Percentiles rank a stretch among this genome's conserved stretches.
Evolutionary conservation across 2,888 invertebrate genomes (phyloP).

Genomic region (Nasonia oneida): DNA sequence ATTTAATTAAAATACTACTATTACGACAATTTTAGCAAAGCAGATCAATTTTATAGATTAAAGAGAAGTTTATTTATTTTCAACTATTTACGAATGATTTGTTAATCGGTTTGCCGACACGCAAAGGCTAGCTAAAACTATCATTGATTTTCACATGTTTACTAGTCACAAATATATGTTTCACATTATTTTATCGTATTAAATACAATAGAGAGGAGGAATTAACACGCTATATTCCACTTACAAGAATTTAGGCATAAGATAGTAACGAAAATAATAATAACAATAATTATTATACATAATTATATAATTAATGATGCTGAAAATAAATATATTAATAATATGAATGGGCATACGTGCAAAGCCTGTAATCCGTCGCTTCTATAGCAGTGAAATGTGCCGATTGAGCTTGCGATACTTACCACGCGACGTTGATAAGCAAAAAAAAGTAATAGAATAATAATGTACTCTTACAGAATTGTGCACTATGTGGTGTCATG

Average conservation of each 20-base stretch:
- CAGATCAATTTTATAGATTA: constrained; percentile 42
- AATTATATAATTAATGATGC: constrained; percentile 41
- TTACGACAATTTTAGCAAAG: neutral
- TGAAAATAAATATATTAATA: constrained; percentile 39
- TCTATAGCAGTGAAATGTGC: constrained; percentile 45
- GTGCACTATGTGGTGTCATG: constrained; percentile 24
- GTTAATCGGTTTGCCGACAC: neutral
- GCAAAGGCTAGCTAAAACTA: neutral
- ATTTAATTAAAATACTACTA: neutral
- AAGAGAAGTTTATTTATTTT: constrained; percentile 21
- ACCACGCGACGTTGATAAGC: constrained; percentile 43
- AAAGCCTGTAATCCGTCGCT: constrained; percentile 49
- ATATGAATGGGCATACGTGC: constrained; percentile 48
- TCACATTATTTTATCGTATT: constrained; percentile 36
- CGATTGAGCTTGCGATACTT: constrained; percentile 54
- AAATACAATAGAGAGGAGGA: constrained; percentile 42
- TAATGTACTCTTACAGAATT: constrained; percentile 27
- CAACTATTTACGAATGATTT: constrained; percentile 4
- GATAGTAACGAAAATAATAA: constrained; percentile 49
- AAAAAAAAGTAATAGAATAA: constrained; percentile 48
- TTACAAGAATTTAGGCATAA: constrained; percentile 51
- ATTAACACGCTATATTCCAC: constrained; percentile 57
- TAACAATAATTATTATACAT: constrained; percentile 51
- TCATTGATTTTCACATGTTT: constrained; percentile 7
- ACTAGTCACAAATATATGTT: constrained; percentile 54